Conservation (phyloP, 23 tunicate genomes). For the Ascidia mentula region DNA sequence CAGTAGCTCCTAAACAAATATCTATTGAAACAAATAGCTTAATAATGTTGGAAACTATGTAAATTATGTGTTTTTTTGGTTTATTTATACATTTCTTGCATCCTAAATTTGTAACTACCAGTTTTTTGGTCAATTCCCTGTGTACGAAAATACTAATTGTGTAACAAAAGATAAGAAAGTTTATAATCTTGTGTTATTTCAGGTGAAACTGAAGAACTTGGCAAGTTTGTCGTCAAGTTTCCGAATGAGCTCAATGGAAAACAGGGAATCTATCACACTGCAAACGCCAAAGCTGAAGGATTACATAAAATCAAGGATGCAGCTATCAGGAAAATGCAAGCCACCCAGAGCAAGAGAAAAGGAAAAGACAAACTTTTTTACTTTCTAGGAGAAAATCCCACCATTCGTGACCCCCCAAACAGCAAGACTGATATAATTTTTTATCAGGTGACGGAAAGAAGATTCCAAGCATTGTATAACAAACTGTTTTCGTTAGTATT, state of each 20-base stretch:
- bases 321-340: constrained; percentile 56
- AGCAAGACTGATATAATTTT: constrained; percentile 58
- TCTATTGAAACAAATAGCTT: too few relatives aligned
- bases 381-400: constrained; percentile 29
- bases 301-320: constrained; percentile 76
- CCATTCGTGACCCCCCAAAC: constrained; percentile 19
- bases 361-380: constrained; percentile 51
- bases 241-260: constrained; percentile 43
- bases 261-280: constrained; percentile 48
- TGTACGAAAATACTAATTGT: too few relatives aligned
- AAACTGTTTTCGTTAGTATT: too few relatives aligned
- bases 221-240: constrained; percentile 66
- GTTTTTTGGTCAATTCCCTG: too few relatives aligned
- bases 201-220: constrained; percentile 83
- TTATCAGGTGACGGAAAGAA: constrained; percentile 93
- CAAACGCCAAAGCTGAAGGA: constrained; percentile 58
- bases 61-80: too few relatives aligned
- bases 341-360: constrained; percentile 4
- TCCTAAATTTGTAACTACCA: too few relatives aligned
- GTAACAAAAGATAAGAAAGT: too few relatives aligned
- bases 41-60: background rate
- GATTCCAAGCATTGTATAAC: too few relatives aligned
- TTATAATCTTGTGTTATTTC: background rate
- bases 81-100: too few relatives aligned
- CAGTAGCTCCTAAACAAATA: too few relatives aligned